Evolutionary conservation across 2,113 vertebrate genomes (phyloP).

Genomic region (cattle (Bos taurus)): ARS-UCD2.0 NC_037329.1:93351501-93352000

Average conservation of each 20-base stretch:
- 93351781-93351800: background rate
- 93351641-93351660: background rate
- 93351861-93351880: background rate
- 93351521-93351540: background rate
- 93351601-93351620: background rate
- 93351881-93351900: background rate
- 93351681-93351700: background rate
- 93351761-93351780: slow-evolving; percentile 23
- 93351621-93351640: background rate
- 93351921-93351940: background rate
- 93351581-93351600: background rate
- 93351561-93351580: background rate
- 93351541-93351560: background rate
- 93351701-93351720: slow-evolving; percentile 24
- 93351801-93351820: background rate
- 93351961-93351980: background rate
- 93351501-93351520: background rate
- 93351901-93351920: background rate
- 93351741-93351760: slow-evolving; percentile 39
- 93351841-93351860: background rate
- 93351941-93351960: background rate
- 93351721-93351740: slow-evolving; percentile 48
- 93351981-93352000: background rate
- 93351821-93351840: slow-evolving; percentile 5
- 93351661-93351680: background rate